Evolutionary conservation across 2,113 vertebrate genomes (phyloP).

Genomic region (Erythrocercus mccallii): DNA sequence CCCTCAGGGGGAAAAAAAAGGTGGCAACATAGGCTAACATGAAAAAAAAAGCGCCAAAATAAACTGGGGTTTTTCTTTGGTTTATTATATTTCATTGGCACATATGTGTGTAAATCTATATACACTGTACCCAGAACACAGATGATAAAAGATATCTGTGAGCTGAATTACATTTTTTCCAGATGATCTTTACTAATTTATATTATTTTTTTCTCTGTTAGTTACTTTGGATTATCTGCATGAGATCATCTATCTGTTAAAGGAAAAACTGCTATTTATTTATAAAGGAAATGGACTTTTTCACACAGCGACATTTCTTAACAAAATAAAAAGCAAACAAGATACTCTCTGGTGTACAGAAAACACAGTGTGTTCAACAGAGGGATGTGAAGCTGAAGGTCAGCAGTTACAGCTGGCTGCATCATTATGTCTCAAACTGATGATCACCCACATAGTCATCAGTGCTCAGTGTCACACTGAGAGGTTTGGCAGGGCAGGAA

Average conservation of each 20-base stretch:
- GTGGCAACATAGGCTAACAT: neutral
- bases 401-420: neutral
- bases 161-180: neutral
- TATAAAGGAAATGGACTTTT: neutral
- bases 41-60: neutral
- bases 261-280: neutral
- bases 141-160: neutral
- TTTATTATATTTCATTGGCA: neutral
- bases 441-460: neutral
- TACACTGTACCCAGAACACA: neutral
- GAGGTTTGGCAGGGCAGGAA: neutral
- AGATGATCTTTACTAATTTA: neutral
- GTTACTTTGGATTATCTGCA: neutral
- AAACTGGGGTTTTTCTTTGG: neutral
- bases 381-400: neutral
- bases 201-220: neutral
- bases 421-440: conserved; percentile 7
- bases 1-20: fast-evolving
- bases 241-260: neutral
- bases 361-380: neutral
- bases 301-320: neutral
- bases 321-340: neutral
- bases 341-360: neutral
- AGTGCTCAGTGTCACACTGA: neutral
- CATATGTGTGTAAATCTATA: neutral